A percentile compares a stretch with the other conserved stretches of the same genome.
phyloP scores from a whole-genome alignment of 1,140 invertebrate species.

The Zaprionus inermis region DNA sequence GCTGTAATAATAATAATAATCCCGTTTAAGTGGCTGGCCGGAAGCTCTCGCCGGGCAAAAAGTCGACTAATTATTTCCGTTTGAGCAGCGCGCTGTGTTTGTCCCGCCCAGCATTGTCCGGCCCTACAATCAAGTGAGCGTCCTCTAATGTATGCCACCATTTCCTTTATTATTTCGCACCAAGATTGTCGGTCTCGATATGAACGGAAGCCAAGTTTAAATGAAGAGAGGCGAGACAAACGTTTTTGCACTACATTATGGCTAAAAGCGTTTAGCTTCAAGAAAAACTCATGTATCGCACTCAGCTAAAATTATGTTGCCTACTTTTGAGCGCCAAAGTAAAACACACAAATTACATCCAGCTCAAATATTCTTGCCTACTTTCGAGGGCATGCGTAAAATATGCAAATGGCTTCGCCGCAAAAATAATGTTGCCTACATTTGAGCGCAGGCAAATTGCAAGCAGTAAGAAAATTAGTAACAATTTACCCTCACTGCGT shows the following conservation, averaged over 20 bases:
- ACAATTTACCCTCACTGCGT: conserved; percentile 38
- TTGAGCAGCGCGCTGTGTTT: conserved; percentile 27
- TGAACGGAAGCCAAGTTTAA: not conserved
- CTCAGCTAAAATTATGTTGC: not conserved
- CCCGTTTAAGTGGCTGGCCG: conserved; percentile 33
- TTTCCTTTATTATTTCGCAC: conserved; percentile 6
- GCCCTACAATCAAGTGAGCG: conserved; percentile 9
- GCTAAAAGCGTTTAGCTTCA: not conserved
- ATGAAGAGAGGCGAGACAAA: not conserved
- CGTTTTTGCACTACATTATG: not conserved
- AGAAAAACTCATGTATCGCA: not conserved
- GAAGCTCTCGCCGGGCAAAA: conserved; percentile 38
- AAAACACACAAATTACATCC: conserved; percentile 43
- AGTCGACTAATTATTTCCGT: conserved; percentile 71
- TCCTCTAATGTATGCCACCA: conserved; percentile 33
- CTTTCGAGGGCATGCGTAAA: no score
- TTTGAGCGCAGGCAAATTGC: conserved; percentile 29
- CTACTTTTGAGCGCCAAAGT: not conserved
- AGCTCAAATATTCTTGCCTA: no score
- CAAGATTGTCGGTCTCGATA: conserved; percentile 6
- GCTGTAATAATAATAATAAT: conserved; percentile 58
- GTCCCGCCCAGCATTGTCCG: not conserved
- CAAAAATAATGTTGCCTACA: no score
- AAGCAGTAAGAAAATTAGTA: conserved; percentile 28
- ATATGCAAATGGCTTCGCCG: no score